These are phyloP conservation scores for Seira sanloemensis DNA, from an alignment of 2,888 invertebrate species.

Conservation along the genomic window DNA sequence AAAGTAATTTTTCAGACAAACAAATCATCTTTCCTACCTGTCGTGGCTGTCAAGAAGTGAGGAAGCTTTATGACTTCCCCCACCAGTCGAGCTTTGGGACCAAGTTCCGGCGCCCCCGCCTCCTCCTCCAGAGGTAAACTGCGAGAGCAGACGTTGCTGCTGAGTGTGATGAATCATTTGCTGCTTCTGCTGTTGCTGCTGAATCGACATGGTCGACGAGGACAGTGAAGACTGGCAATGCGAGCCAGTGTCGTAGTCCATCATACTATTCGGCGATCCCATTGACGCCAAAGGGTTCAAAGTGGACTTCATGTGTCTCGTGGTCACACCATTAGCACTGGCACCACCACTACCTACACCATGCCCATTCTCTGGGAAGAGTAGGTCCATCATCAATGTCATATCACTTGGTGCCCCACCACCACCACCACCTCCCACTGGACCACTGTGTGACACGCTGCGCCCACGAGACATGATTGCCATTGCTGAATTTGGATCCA, in stretches of 20 bases:
- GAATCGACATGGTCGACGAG: slow-evolving; percentile 7
- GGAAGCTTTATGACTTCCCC: slow-evolving; percentile 62
- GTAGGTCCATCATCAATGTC: slow-evolving; percentile 59
- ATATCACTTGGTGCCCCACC: slow-evolving; percentile 35
- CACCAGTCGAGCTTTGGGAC: slow-evolving; percentile 44
- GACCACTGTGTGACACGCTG: slow-evolving; percentile 53
- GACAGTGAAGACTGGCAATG: slow-evolving; percentile 8
- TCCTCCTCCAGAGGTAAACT: slow-evolving; percentile 47
- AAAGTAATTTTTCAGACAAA: not conserved
- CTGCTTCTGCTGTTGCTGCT: slow-evolving; percentile 32
- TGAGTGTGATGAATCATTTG: slow-evolving; percentile 24
- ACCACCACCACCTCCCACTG: slow-evolving; percentile 46
- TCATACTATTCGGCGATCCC: not conserved
- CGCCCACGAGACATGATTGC: slow-evolving; percentile 19
- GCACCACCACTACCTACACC: slow-evolving; percentile 29
- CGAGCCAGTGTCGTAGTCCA: slow-evolving; percentile 40
- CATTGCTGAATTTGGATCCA: slow-evolving; percentile 31
- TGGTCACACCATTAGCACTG: slow-evolving; percentile 16
- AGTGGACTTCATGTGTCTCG: slow-evolving; percentile 49
- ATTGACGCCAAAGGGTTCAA: slow-evolving; percentile 47
- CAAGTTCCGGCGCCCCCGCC: slow-evolving; percentile 34
- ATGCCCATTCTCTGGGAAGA: slow-evolving; percentile 48
- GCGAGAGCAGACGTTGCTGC: slow-evolving; percentile 38
- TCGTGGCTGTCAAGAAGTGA: slow-evolving; percentile 71
- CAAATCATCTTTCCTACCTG: slow-evolving; percentile 59